Percentiles rank a stretch among this genome's conserved stretches.
These are phyloP conservation scores for Hippasteria phrygiana DNA, from an alignment of 53 echinoderm and acorn worm species.

Conservation along the genomic window DNA sequence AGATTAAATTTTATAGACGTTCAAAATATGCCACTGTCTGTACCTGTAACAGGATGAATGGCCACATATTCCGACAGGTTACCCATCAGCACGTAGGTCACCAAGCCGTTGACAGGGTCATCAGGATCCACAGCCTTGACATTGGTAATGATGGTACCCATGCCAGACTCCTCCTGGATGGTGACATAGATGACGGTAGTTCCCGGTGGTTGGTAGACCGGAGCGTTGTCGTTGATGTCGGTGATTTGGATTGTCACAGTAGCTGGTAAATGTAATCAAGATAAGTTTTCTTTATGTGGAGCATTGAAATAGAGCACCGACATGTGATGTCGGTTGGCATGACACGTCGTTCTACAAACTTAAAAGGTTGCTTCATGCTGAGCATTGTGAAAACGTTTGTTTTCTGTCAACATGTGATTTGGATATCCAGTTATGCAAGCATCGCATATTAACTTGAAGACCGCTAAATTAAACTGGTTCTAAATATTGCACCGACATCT, in stretches of 20 bases:
- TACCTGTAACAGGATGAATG: constrained; percentile 76
- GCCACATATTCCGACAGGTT: constrained; percentile 23
- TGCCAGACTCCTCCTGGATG: constrained; percentile 81
- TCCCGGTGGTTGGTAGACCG: constrained; percentile 73
- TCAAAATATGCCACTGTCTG: background rate
- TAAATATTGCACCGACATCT: too few species aligned
- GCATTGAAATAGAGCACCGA: too few species aligned
- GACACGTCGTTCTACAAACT: too few species aligned
- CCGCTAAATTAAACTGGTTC: too few species aligned
- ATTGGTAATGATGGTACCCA: constrained; percentile 81
- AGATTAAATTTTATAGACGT: too few species aligned
- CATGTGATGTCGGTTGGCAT: too few species aligned
- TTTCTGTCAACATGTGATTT: too few species aligned
- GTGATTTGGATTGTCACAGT: constrained; percentile 80
- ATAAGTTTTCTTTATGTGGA: background rate
- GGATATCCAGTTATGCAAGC: too few species aligned
- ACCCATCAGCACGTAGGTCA: constrained; percentile 71
- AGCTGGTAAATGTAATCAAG: background rate
- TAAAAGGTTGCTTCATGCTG: too few species aligned
- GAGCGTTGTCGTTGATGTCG: constrained; percentile 92
- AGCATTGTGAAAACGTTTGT: too few species aligned
- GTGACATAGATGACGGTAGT: constrained; percentile 55
- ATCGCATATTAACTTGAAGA: too few species aligned
- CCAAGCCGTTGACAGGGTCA: constrained; percentile 69
- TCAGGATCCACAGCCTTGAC: constrained; percentile 83